Evolutionary conservation across 2,888 invertebrate genomes (phyloP).

Genomic region (Hypselothyrea guttata): DNA sequence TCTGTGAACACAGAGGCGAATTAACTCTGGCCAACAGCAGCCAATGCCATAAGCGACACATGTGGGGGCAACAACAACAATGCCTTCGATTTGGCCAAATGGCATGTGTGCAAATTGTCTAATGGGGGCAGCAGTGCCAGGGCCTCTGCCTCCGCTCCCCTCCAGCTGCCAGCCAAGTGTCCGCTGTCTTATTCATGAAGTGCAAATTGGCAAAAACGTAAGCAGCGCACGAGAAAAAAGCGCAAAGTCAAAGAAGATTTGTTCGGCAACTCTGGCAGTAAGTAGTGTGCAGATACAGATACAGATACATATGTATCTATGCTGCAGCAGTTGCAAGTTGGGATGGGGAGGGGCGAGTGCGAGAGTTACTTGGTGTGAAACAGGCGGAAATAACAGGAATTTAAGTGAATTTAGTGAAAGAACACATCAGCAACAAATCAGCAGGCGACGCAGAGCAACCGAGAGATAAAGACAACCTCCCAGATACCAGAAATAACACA

Average conservation of each 20-base stretch:
- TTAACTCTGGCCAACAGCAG: conserved; percentile 25
- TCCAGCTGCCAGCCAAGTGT: background rate
- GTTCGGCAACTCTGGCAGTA: too few relatives aligned
- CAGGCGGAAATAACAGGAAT: conserved; percentile 73
- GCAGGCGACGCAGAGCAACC: conserved; percentile 13
- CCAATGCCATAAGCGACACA: conserved; percentile 39
- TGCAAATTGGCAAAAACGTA: conserved; percentile 67
- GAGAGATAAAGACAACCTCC: background rate
- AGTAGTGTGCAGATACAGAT: too few relatives aligned
- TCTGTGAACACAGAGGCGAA: conserved; percentile 29
- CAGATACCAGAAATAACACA: conserved; percentile 31
- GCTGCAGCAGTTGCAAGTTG: conserved; percentile 37
- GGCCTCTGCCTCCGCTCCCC: background rate
- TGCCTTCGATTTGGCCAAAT: conserved; percentile 42
- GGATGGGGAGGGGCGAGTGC: background rate
- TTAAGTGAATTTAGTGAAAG: conserved; percentile 75
- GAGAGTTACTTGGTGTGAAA: conserved; percentile 54
- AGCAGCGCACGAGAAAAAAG: conserved; percentile 21
- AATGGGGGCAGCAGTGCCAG: conserved; percentile 57
- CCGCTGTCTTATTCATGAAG: conserved; percentile 67
- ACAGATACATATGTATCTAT: too few relatives aligned
- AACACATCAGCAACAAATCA: conserved; percentile 73
- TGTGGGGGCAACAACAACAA: conserved; percentile 10
- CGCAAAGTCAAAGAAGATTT: background rate
- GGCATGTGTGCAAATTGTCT: conserved; percentile 69